A percentile compares a stretch with the other conserved stretches of the same genome.
Conservation (phyloP, 1,140 invertebrate genomes). For the Heterodera carotae region DNA sequence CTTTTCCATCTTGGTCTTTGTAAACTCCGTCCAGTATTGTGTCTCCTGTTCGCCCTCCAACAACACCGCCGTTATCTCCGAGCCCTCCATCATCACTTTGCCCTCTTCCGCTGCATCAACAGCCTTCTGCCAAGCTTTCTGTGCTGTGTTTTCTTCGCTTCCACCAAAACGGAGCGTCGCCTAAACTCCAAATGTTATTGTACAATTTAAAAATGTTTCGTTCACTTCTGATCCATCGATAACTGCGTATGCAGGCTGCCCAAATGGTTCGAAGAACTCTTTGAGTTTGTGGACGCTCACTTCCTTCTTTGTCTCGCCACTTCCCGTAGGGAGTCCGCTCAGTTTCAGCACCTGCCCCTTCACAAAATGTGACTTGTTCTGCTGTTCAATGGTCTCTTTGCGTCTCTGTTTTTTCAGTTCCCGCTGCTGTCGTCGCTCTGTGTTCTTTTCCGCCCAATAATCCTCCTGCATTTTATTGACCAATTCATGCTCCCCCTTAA, state of each 20-base stretch:
- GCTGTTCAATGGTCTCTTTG: conserved; percentile 19
- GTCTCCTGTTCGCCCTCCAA: conserved; percentile 76
- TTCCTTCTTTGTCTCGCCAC: conserved; percentile 37
- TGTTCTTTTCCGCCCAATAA: conserved; percentile 75
- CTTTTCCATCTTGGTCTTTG: conserved; percentile 43
- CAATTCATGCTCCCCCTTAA: conserved; percentile 36
- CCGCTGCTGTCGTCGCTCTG: conserved; percentile 23
- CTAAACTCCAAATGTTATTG: no score
- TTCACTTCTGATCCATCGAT: conserved; percentile 36
- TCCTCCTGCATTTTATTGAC: conserved; percentile 66
- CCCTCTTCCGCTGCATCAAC: conserved; percentile 53
- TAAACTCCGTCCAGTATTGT: conserved; percentile 64
- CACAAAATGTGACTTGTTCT: conserved; percentile 43
- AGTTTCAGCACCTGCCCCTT: conserved; percentile 61
- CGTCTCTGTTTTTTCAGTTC: conserved; percentile 56
- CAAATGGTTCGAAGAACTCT: conserved; percentile 59
- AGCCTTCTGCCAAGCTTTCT: conserved; percentile 72
- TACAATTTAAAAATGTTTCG: no score
- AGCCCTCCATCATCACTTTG: conserved; percentile 72
- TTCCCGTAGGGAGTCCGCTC: conserved; percentile 41
- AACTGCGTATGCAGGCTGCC: conserved; percentile 53
- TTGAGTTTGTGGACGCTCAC: conserved; percentile 42
- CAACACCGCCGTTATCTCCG: conserved; percentile 74
- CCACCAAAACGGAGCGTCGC: conserved; percentile 75
- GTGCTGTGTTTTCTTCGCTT: conserved; percentile 74